Conservation (phyloP, 2,113 vertebrate genomes). For the Pluvianellus socialis region DNA sequence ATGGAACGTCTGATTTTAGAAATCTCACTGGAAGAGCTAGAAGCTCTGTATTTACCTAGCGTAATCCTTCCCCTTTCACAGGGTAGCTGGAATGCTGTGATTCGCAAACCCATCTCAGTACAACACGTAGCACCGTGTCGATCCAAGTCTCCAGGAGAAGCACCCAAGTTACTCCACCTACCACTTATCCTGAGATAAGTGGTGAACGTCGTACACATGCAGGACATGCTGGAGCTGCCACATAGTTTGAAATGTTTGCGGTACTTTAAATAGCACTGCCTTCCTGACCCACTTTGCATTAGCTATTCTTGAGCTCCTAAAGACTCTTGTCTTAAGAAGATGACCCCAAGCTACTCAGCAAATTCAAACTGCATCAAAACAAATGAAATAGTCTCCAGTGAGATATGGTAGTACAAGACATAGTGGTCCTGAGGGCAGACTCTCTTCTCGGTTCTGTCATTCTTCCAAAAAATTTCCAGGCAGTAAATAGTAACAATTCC, state of each 20-base stretch:
- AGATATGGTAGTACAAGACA: slow-evolving; percentile 16
- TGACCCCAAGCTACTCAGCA: slow-evolving; percentile 41
- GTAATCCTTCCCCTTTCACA: not conserved
- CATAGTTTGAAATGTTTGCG: not conserved
- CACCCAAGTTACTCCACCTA: not conserved
- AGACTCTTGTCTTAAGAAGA: slow-evolving; percentile 17
- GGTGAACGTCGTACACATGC: not conserved
- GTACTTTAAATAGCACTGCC: not conserved
- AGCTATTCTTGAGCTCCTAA: not conserved
- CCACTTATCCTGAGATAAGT: not conserved
- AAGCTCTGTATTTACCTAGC: not conserved
- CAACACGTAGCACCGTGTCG: not conserved
- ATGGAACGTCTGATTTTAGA: not conserved
- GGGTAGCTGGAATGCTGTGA: not conserved
- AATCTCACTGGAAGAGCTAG: not conserved
- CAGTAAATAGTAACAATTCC: not conserved
- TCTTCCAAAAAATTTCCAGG: not conserved
- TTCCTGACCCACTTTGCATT: slow-evolving; percentile 37
- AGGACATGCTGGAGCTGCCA: not conserved
- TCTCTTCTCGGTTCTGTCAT: not conserved
- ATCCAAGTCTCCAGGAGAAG: not conserved
- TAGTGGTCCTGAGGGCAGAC: not conserved
- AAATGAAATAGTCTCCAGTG: not conserved
- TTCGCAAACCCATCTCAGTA: not conserved
- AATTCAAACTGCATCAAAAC: slow-evolving; percentile 42